phyloP scores from a whole-genome alignment of 2,888 invertebrate genomes.

The Aethes cnicana region DNA sequence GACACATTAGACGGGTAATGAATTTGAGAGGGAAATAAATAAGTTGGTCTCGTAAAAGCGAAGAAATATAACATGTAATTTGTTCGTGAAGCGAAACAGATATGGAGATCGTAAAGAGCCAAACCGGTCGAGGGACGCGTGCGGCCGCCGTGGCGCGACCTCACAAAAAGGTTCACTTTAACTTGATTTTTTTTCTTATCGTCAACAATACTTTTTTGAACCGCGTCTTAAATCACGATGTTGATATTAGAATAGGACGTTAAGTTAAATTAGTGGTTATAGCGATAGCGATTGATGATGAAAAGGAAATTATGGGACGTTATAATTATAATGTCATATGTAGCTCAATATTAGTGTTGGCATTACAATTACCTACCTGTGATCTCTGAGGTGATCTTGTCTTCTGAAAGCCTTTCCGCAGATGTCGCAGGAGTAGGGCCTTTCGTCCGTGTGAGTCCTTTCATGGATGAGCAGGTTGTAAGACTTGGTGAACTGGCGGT shows the following conservation, averaged over 20 bases:
- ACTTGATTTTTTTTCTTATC: constrained; percentile 71
- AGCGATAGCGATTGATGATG: constrained; percentile 39
- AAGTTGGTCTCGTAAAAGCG: constrained; percentile 75
- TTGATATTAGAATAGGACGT: constrained; percentile 63
- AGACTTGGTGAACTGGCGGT: constrained; percentile 98
- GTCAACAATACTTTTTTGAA: constrained; percentile 69
- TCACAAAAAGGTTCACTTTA: constrained; percentile 80
- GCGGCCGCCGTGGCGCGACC: constrained; percentile 75
- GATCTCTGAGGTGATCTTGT: constrained; percentile 96
- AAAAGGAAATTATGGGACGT: constrained; percentile 31
- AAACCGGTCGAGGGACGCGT: constrained; percentile 79
- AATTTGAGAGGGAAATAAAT: constrained; percentile 64
- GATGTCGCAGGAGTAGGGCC: constrained; percentile 97
- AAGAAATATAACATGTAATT: constrained; percentile 81
- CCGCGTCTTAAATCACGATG: constrained; percentile 70
- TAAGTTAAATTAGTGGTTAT: constrained; percentile 59
- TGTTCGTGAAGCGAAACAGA: constrained; percentile 78
- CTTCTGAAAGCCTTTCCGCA: constrained; percentile 97
- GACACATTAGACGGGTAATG: constrained; percentile 67
- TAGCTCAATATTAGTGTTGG: constrained; percentile 20
- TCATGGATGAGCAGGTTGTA: constrained; percentile 99
- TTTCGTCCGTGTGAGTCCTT: constrained; percentile 97
- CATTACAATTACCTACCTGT: constrained; percentile 83
- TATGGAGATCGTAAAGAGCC: constrained; percentile 79
- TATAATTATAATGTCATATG: too few species aligned